These are phyloP conservation scores for Cerastis leucographa DNA, from an alignment of 2,888 invertebrate genomes.

Conservation along the genomic window DNA sequence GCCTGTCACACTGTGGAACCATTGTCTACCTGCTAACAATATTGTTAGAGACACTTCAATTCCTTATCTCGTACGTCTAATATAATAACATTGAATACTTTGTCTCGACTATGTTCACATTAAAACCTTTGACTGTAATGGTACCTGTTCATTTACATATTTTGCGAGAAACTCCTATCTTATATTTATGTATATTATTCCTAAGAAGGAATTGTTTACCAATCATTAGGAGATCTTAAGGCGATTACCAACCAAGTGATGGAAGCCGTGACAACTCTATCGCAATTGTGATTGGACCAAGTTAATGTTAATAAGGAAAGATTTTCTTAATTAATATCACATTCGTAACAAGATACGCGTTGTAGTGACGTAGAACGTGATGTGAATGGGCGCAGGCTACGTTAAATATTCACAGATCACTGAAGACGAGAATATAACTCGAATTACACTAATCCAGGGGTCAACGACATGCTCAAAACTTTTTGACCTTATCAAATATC, in stretches of 20 bases:
- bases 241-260: background rate
- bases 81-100: slow-evolving; percentile 50
- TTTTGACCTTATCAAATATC: slow-evolving; percentile 78
- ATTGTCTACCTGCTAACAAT: slow-evolving; percentile 65
- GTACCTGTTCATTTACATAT: slow-evolving; percentile 44
- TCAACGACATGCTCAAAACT: slow-evolving; percentile 73
- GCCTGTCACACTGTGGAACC: slow-evolving; percentile 62
- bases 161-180: slow-evolving; percentile 44
- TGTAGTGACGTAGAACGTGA: slow-evolving; percentile 11
- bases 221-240: slow-evolving; percentile 31
- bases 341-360: slow-evolving; percentile 34
- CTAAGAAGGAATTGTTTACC: slow-evolving; percentile 30
- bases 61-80: slow-evolving; percentile 53
- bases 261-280: slow-evolving; percentile 6
- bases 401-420: slow-evolving; percentile 52
- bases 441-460: slow-evolving; percentile 61
- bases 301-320: slow-evolving; percentile 4
- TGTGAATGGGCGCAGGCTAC: slow-evolving; percentile 27
- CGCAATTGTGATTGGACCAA: background rate
- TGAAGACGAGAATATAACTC: slow-evolving; percentile 49
- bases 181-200: slow-evolving; percentile 38
- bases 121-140: slow-evolving; percentile 30
- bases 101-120: slow-evolving; percentile 31
- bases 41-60: slow-evolving; percentile 58
- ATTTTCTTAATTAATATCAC: background rate